Conservation (phyloP, 1,140 invertebrate genomes). For the Eupeodes corollae region DNA sequence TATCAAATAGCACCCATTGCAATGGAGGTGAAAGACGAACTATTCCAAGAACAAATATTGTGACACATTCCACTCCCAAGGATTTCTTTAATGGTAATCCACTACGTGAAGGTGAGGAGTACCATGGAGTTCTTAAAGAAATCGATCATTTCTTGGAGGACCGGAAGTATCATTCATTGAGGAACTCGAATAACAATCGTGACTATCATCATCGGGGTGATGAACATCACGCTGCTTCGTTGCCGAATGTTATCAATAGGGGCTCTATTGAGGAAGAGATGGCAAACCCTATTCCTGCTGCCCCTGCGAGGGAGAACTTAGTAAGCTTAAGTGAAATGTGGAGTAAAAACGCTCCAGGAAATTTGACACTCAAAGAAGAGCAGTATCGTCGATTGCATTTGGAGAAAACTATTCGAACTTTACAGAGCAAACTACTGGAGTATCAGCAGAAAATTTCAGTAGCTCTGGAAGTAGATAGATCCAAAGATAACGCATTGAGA, state of each 20-base stretch:
- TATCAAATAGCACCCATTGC: constrained; percentile 24
- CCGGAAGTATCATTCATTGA: constrained; percentile 2
- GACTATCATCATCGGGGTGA: background rate
- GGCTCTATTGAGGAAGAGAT: background rate
- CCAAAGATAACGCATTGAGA: constrained; percentile 56
- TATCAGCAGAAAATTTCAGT: constrained; percentile 67
- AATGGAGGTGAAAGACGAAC: constrained; percentile 7
- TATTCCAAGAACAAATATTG: constrained; percentile 4
- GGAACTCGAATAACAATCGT: constrained; percentile 3
- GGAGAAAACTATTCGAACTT: constrained; percentile 59
- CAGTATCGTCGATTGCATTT: constrained; percentile 59
- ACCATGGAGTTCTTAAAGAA: constrained; percentile 24
- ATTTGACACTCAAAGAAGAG: constrained; percentile 52
- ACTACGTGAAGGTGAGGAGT: background rate
- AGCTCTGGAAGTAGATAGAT: constrained; percentile 58
- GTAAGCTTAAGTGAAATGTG: constrained; percentile 44
- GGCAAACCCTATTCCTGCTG: background rate
- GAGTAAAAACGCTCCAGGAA: constrained; percentile 35
- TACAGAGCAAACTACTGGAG: constrained; percentile 60
- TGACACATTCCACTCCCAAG: constrained; percentile 29
- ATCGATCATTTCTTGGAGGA: constrained; percentile 28
- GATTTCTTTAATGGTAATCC: constrained; percentile 9
- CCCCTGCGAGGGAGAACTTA: constrained; percentile 13
- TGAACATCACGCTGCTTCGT: background rate
- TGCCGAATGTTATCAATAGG: background rate